Base-by-base conservation (phyloP, 2,888 invertebrate genomes). In the Camptogramma bilineatum region DNA sequence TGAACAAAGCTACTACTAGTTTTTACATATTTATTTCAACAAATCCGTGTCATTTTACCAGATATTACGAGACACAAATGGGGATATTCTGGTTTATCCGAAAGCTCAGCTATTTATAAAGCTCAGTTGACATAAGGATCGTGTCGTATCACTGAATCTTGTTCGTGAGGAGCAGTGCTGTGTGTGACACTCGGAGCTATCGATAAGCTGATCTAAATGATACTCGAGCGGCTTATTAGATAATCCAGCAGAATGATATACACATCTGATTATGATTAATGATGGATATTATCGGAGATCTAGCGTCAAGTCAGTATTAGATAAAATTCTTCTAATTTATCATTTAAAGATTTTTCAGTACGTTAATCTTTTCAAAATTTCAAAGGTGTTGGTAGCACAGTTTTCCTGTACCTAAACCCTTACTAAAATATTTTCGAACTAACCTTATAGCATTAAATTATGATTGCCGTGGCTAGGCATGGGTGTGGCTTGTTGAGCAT, bases 61-160 rank as follows among this genome's bases (percentile, higher is more conserved):
- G 47, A 54, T 31, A 66, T 52, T 55, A 62, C 17, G 51, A 31
- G 19, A 52, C 54, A 58, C 61, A 58, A 66, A 61, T 62, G 55
- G 51, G 60, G 52, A 58, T 52, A 66, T 51, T 52, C 56, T 28
- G 42, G 63, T 55, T 53, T 51, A 52, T 52, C 57, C 52, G 55
- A 54, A 66, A 64, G 63, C 47, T 60, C 52, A 62, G 18, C 50
- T 56, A 58, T 66, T 66, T 64, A 61, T 66, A 61, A 70, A 52
- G 53, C 56, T 55, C 50, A 60, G 61, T 68, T 60, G 66, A 69
- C 69, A 54, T 31, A 63, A 53, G 62, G 63, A 66, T 69, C 66
- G 71, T 72, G 68, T 64, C 59, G 44, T 69, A 71, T 66, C 71
- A 31, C 59, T 53, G 59, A 53, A 66, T 72, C 64, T 59, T 47